A percentile compares a stretch with the other conserved stretches of the same genome.
phyloP scores from a whole-genome alignment of 2,888 invertebrate species.

The Folsomia manolachei region DNA sequence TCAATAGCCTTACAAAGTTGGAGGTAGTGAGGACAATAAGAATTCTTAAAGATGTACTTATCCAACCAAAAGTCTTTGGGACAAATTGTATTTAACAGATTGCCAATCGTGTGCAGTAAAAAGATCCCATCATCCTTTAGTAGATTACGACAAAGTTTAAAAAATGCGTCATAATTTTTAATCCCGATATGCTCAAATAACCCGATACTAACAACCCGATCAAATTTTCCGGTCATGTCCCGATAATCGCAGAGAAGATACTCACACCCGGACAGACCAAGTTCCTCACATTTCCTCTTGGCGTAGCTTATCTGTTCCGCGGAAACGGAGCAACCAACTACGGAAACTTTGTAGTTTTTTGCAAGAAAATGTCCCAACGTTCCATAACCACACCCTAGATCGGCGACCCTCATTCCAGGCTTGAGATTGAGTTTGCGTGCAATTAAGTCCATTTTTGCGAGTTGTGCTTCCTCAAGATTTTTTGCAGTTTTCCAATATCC shows the following conservation, averaged over 20 bases:
- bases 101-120: slow-evolving; percentile 9
- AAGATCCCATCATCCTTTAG: slow-evolving; percentile 14
- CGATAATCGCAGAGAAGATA: slow-evolving; percentile 31
- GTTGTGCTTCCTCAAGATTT: neutral
- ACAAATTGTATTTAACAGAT: neutral
- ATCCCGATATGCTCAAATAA: slow-evolving; percentile 40
- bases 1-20: slow-evolving; percentile 16
- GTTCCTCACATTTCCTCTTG: neutral
- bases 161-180: slow-evolving; percentile 32
- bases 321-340: neutral
- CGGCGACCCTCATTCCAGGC: neutral
- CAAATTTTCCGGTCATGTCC: slow-evolving; percentile 30
- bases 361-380: neutral
- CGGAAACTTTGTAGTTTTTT: neutral
- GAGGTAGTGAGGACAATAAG: neutral
- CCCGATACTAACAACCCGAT: slow-evolving; percentile 38
- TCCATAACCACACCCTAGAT: neutral
- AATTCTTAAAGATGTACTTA: slow-evolving; percentile 10
- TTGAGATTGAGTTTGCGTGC: neutral
- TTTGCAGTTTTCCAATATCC: neutral
- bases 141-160: slow-evolving; percentile 16
- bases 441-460: slow-evolving; percentile 5
- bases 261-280: slow-evolving; percentile 10
- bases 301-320: neutral
- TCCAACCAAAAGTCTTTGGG: neutral